Percentiles rank a stretch among this genome's conserved stretches.
phyloP scores from a whole-genome alignment of 2,888 invertebrate species.

The Teleiodes luculella region DNA sequence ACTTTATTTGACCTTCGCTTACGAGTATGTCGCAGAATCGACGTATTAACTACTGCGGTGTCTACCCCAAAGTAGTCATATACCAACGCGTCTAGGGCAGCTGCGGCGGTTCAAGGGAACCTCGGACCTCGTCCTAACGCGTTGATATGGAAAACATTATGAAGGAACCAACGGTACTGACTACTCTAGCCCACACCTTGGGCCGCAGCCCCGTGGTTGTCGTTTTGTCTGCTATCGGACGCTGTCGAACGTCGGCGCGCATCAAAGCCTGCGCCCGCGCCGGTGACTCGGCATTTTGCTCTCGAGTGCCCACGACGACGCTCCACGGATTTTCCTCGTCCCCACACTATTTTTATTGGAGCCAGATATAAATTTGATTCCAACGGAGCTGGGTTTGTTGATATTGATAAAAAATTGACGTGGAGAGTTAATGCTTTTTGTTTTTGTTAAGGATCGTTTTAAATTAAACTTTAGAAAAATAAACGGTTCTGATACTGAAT shows the following conservation, averaged over 20 bases:
- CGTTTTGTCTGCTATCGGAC: slow-evolving; percentile 73
- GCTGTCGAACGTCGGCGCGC: slow-evolving; percentile 72
- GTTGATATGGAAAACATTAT: too few relatives aligned
- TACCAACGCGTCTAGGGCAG: too few relatives aligned
- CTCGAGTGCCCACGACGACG: slow-evolving; percentile 27
- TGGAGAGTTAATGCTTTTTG: not conserved
- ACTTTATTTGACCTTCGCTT: too few relatives aligned
- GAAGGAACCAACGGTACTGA: too few relatives aligned
- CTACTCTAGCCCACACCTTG: slow-evolving; percentile 38
- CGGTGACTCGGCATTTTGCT: slow-evolving; percentile 67
- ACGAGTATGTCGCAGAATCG: too few relatives aligned
- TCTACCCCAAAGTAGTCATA: too few relatives aligned
- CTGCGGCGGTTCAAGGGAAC: too few relatives aligned
- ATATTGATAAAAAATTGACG: slow-evolving; percentile 8
- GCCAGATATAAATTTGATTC: slow-evolving; percentile 15
- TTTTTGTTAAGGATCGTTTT: not conserved
- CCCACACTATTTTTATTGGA: slow-evolving; percentile 16
- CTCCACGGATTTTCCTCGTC: slow-evolving; percentile 49
- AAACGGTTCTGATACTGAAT: too few relatives aligned
- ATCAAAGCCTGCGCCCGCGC: slow-evolving; percentile 72
- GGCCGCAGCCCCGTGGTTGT: slow-evolving; percentile 43
- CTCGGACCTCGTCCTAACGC: too few relatives aligned
- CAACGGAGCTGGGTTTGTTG: slow-evolving; percentile 1
- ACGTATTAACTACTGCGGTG: too few relatives aligned
- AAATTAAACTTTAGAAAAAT: too few relatives aligned